phyloP scores from a whole-genome alignment of 1,140 invertebrate species.

The Pygmarrhopalites habei region DNA sequence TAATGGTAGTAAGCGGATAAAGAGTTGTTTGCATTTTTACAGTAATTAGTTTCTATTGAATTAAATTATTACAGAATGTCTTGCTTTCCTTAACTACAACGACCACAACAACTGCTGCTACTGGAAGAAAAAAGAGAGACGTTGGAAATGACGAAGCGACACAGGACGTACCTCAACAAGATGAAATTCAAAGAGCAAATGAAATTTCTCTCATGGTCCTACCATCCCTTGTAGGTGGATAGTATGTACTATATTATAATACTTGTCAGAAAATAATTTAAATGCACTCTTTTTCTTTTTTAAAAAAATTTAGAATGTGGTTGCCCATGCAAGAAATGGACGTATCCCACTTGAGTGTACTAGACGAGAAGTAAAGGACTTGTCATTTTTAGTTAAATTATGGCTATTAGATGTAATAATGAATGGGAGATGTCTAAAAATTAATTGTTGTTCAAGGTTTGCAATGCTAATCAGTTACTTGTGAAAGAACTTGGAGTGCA shows the following conservation, averaged over 20 bases:
- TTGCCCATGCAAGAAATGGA: slow-evolving; percentile 26
- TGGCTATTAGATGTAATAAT: no score
- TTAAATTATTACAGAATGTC: slow-evolving; percentile 17
- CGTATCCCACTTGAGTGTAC: slow-evolving; percentile 28
- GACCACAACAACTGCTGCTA: slow-evolving; percentile 15
- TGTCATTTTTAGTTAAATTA: no score
- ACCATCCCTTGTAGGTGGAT: slow-evolving; percentile 11
- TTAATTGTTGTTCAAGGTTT: no score
- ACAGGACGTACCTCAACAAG: neutral
- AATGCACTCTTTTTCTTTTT: neutral
- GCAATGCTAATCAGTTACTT: slow-evolving; percentile 24
- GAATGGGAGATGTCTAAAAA: no score
- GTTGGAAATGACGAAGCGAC: neutral
- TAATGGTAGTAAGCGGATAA: neutral
- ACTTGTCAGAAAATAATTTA: neutral
- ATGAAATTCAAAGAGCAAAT: slow-evolving; percentile 4
- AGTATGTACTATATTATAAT: neutral
- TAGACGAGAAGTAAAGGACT: slow-evolving; percentile 19
- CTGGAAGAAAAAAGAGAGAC: slow-evolving; percentile 10
- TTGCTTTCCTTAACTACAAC: slow-evolving; percentile 16
- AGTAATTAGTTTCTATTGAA: neutral
- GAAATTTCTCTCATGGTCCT: slow-evolving; percentile 15
- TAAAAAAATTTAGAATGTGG: slow-evolving; percentile 22
- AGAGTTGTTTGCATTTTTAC: neutral
- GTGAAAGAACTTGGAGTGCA: slow-evolving; percentile 28